Evolutionary conservation across 2,797 vertebrate genomes (phyloP).

Genomic region (Takifugu ocellatus): DNA sequence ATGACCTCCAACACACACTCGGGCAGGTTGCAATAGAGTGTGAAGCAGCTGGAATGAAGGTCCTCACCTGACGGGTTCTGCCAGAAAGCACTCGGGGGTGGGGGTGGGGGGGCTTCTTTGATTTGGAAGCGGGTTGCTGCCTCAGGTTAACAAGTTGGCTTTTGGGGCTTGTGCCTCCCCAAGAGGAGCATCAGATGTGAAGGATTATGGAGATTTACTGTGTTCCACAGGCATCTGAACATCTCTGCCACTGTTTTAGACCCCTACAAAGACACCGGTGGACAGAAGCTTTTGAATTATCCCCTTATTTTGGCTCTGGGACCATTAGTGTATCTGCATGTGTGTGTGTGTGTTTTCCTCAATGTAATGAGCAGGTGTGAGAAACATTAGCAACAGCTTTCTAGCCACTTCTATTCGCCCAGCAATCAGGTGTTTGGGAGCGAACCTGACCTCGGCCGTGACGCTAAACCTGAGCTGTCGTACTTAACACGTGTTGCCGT

Average conservation of each 20-base stretch:
- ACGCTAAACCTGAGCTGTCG: slow-evolving; percentile 5
- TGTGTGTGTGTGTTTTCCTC: too few species aligned
- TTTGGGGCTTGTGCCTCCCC: background rate
- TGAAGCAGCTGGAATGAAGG: slow-evolving; percentile 25
- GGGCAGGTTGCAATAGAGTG: slow-evolving; percentile 20
- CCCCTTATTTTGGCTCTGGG: too few species aligned
- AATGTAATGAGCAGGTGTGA: too few species aligned
- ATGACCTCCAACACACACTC: slow-evolving; percentile 18
- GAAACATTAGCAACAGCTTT: too few species aligned
- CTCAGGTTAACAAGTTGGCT: background rate
- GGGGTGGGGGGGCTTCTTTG: background rate
- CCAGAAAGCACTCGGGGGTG: background rate
- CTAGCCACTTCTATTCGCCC: background rate
- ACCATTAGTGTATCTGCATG: too few species aligned
- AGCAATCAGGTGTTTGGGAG: slow-evolving; percentile 4
- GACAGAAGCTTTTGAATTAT: too few species aligned
- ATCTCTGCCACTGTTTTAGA: too few species aligned
- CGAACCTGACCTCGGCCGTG: slow-evolving; percentile 10
- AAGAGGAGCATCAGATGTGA: background rate
- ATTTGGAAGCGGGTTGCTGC: background rate
- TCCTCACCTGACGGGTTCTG: slow-evolving; percentile 1
- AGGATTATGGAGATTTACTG: background rate
- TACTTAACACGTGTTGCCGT: background rate
- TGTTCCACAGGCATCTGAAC: background rate
- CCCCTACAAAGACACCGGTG: too few species aligned